Base-by-base conservation (phyloP, 2,797 vertebrate species). In the Sebastes diaconus region DNA sequence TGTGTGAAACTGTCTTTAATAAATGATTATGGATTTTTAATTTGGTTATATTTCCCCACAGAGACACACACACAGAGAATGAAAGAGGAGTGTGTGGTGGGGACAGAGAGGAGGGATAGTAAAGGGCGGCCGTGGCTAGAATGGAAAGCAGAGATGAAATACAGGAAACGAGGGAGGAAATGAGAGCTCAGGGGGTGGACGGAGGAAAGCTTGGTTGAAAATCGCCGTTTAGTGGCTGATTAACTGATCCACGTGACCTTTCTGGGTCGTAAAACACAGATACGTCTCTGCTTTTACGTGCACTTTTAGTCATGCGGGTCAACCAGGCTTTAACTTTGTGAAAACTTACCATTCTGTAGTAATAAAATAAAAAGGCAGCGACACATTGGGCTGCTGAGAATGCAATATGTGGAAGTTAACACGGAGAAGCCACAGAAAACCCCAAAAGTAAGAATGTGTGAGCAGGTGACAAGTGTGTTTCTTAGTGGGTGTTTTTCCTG, bases 21-120 rank as follows among this genome's bases (percentile, higher is more conserved):
- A 60, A 87, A 83, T 46, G 34, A 83, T 90, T 79, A 85, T 87
- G 71, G 89, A 87, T 84, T 90, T 90, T 83, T 88, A 60, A 85
- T 87, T 87, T 77, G 86, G 70, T 67, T 77, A 50, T 70, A 76
- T 87, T 79, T 90, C 81, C 87, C 84, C 30, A 75, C 27, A 75
- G 80, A 89, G 79, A 68, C 5, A 22, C 72, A 22, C 72, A 18
- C 69, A 18, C 59, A n/a, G 74, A 20, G 74, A 58, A 24, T 52
- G 52, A 79, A 57, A 29, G 46, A 13, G 54, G 60, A 30, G 68
- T 29, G 20, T 68, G 58, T 22, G 73, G n/a, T 6, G 61, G 68
- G 79, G 67, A 82, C 68, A 16, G 64, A 71, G 71, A 61, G 74
- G 60, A 22, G 57, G 58, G 80, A 60, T 9, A 71, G 85, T 80